Conservation (phyloP, 2,113 vertebrate genomes). For the Ranitomeya variabilis region DNA sequence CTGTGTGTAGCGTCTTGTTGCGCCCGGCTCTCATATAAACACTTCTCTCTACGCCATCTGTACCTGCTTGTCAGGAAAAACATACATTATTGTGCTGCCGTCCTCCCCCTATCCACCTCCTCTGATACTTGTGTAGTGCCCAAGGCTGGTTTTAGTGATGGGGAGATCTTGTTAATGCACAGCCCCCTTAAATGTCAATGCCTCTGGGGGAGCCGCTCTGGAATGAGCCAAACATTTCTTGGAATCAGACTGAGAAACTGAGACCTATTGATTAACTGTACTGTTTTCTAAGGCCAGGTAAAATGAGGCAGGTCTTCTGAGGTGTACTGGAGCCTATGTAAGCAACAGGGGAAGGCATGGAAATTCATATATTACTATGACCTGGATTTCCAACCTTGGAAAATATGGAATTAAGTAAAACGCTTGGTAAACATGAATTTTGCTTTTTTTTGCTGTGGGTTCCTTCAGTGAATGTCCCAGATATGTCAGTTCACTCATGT, state of each 20-base stretch:
- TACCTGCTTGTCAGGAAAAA: constrained; percentile 40
- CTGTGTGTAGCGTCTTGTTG: constrained; percentile 25
- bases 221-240: constrained; percentile 48
- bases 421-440: neutral
- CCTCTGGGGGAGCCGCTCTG: constrained; percentile 12
- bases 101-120: constrained; percentile 43
- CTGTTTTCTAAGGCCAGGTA: constrained; percentile 38
- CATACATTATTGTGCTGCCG: constrained; percentile 41
- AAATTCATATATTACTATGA: neutral
- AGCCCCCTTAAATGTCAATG: constrained; percentile 1
- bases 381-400: neutral
- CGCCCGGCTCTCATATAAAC: constrained; percentile 44
- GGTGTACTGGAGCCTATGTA: neutral
- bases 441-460: neutral
- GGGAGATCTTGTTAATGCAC: constrained; percentile 10
- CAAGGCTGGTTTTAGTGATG: constrained; percentile 23
- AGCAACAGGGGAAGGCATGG: neutral
- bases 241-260: constrained; percentile 40
- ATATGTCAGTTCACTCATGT: neutral
- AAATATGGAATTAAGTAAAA: neutral
- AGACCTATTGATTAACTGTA: constrained; percentile 35
- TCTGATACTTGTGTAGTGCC: constrained; percentile 27
- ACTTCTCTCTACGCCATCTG: constrained; percentile 23
- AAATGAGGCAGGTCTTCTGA: neutral
- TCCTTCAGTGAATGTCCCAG: neutral